Base-by-base conservation (phyloP, 2,797 vertebrate species). In the Channa striata region DNA sequence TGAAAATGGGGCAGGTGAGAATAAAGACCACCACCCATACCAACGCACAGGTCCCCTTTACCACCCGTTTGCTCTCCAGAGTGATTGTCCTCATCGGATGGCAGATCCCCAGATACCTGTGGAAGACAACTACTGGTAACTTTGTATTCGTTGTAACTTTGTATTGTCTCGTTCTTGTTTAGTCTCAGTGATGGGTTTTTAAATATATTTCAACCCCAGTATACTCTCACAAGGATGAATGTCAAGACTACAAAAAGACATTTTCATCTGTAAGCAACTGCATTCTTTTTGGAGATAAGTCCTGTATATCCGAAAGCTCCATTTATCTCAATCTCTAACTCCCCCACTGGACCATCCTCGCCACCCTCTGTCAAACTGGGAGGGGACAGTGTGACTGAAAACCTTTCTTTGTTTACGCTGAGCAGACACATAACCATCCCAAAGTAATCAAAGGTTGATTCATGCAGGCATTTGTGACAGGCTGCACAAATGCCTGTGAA, bases 41-140 rank as follows among this genome's bases (percentile, higher is more conserved):
- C 72, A 95, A 47, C 0, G 93, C 82, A 12, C 94, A 95, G 58
- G 88, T 93, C 1, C 83, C 91, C 68, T 93, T 93, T 58, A 95
- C 95, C 40, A 92, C 90, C 40, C 93, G 82, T 50, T 93, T 93
- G 25, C 93, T 93, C 91, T 95, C 94, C 85, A 95, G 77, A 42
- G 93, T 94, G 84, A 96, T 94, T 71, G 93, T 94, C 75, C 89
- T 92, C 94, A 96, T 95, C 0, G 94, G 95, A 50, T 96, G 95
- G 82, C 95, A 95, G 90, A 96, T 95, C 16, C 95, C 95, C 82
- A 95, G 77, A 77, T 96, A 96, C 74, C 95, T 95, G 86, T 69
- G 83, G 67, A 92, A 43, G 16, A 78, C 1, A 48, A 21, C 10
- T 11, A 34, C 9, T 1, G 54, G 52, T 81, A 17, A 59, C 16